These are phyloP conservation scores for Sebastes oblongus DNA, from an alignment of 2,797 vertebrate species.

Conservation along the genomic window DNA sequence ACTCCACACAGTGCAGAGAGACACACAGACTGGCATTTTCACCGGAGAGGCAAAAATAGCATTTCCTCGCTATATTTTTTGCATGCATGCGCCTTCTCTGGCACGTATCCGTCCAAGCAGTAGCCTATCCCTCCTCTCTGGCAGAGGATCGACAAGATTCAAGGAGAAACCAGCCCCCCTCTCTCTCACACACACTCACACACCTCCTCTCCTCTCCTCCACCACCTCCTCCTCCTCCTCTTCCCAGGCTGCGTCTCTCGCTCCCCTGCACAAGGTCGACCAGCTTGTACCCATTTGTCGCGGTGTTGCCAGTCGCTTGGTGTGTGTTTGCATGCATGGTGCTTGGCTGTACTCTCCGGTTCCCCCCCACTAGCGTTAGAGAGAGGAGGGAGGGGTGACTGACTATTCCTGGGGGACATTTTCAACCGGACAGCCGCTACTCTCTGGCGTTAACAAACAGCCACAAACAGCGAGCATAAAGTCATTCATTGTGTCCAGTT, in stretches of 20 bases:
- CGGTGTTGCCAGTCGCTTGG: slow-evolving; percentile 54
- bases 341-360: slow-evolving; percentile 34
- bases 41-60: slow-evolving; percentile 67
- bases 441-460: slow-evolving; percentile 50
- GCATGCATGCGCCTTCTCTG: slow-evolving; percentile 58
- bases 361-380: slow-evolving; percentile 31
- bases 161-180: slow-evolving; percentile 56
- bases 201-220: background rate
- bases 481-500: slow-evolving; percentile 47
- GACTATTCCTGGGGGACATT: slow-evolving; percentile 63
- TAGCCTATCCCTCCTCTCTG: slow-evolving; percentile 38
- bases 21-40: slow-evolving; percentile 37
- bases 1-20: slow-evolving; percentile 5
- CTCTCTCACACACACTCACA: background rate
- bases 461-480: slow-evolving; percentile 42
- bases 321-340: slow-evolving; percentile 34
- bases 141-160: slow-evolving; percentile 58
- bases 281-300: slow-evolving; percentile 64
- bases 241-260: slow-evolving; percentile 60
- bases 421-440: slow-evolving; percentile 67
- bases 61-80: slow-evolving; percentile 57
- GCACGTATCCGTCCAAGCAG: slow-evolving; percentile 54
- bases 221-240: background rate
- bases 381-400: slow-evolving; percentile 24
- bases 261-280: slow-evolving; percentile 78